These are phyloP conservation scores for Phylloscopus whistleri DNA, from an alignment of 2,113 vertebrate species.

Conservation along the genomic window DNA sequence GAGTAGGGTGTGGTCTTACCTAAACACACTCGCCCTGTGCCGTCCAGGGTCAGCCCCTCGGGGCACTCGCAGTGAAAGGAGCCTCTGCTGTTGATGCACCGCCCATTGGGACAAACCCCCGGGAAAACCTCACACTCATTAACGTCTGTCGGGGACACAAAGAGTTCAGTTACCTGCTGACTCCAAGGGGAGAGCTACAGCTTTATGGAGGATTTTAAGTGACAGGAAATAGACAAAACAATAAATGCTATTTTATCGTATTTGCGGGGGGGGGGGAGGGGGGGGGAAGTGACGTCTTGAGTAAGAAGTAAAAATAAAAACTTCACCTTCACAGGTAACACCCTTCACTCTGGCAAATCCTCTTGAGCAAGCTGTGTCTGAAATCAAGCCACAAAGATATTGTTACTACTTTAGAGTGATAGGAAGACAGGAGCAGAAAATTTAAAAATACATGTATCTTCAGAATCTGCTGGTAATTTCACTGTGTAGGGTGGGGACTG, in stretches of 20 bases:
- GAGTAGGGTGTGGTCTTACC: conserved; percentile 49
- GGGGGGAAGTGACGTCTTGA: neutral
- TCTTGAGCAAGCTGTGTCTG: conserved; percentile 75
- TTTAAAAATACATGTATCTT: neutral
- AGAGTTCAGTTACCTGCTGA: neutral
- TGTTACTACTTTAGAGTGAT: neutral
- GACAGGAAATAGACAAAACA: neutral
- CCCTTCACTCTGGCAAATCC: conserved; percentile 78
- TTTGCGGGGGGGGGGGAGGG: neutral
- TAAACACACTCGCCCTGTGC: conserved; percentile 73
- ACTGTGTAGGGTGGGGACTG: neutral
- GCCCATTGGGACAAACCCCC: conserved; percentile 74
- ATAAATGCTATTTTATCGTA: neutral
- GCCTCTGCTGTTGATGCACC: conserved; percentile 75
- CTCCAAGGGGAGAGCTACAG: neutral
- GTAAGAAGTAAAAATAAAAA: neutral
- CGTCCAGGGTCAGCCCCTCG: conserved; percentile 73
- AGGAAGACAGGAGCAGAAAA: neutral
- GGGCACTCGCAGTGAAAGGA: conserved; percentile 79
- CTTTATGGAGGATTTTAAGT: neutral
- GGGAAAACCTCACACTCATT: conserved; percentile 81
- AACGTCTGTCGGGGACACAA: conserved; percentile 64
- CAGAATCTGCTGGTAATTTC: neutral
- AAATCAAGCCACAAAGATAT: neutral
- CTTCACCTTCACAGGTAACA: conserved; percentile 76